Base-by-base conservation (phyloP, 2,797 vertebrate genomes). In the Tolypeutes matacus region DNA sequence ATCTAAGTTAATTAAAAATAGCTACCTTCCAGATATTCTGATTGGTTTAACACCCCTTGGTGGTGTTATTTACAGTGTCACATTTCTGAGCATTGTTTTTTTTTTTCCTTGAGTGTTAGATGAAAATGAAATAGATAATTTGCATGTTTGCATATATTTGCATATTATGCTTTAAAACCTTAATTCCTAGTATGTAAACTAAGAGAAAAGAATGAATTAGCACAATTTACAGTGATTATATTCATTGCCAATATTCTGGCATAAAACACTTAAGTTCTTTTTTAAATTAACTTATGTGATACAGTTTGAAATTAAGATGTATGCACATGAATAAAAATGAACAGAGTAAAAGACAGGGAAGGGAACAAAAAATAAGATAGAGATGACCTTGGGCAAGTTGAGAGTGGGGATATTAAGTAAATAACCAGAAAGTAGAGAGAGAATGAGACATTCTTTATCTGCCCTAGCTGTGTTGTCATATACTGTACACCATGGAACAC, bases 91-190 rank as follows among this genome's bases (percentile, higher is more conserved):
- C 23, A 75, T 69, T 87, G 77, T 36, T 84, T 5, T 51, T 90
- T 51, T 90, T 58, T 86, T 67, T 80, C 25, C 29, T 94, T 84
- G n/a, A 86, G 21, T 36, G 46, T 91, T 91, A 92, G 62, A 72
- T 65, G 78, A 93, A 95, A 97, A 91, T 77, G 29, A 93, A 89
- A 81, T 51, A 14, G 4, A 15, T 86, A 53, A 84, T 94, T 51
- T 89, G 42, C 58, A 73, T 89, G 49, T 81, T 95, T 96, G 21
- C 21, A 89, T 94, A 51, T 72, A 93, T 89, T 95, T 95, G n/a
- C n/a, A 93, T 89, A 76, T 46, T 34, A 53, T 46, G 2, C 80
- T 86, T 82, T 70, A 95, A 88, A 90, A 96, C 15, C 27, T 85
- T 94, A 76, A 86, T 64, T 31, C 27, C 83, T 5, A 89, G 31